Percentiles rank a stretch among this genome's conserved stretches.
These are phyloP conservation scores for Cyclopterus lumpus DNA, from an alignment of 2,797 vertebrate genomes.

Conservation along the genomic window DNA sequence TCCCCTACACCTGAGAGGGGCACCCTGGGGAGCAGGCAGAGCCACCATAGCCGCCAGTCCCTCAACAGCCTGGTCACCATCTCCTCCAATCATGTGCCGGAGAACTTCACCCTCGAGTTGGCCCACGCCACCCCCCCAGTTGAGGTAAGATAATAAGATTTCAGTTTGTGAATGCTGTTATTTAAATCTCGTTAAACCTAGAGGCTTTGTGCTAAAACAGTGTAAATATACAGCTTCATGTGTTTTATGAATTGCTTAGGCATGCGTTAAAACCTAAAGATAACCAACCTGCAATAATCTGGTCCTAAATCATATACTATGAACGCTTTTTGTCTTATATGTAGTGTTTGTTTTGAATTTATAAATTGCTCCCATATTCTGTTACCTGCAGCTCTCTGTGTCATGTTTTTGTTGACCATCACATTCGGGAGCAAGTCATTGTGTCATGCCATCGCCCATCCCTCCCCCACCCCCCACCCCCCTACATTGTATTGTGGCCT, in stretches of 20 bases:
- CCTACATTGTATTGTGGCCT: slow-evolving; percentile 72
- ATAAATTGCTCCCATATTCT: slow-evolving; percentile 50
- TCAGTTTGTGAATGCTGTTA: background rate
- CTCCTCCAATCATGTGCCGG: slow-evolving; percentile 94
- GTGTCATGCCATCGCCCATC: slow-evolving; percentile 41
- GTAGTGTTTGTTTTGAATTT: slow-evolving; percentile 58
- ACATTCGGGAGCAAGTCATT: slow-evolving; percentile 55
- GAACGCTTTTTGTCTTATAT: slow-evolving; percentile 13
- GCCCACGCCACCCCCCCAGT: slow-evolving; percentile 95
- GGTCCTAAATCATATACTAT: background rate
- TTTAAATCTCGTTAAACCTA: background rate
- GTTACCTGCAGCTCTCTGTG: slow-evolving; percentile 59
- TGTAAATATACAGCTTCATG: background rate
- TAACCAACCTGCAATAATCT: background rate
- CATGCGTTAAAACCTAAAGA: background rate
- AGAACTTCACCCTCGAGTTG: slow-evolving; percentile 94
- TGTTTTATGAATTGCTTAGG: background rate
- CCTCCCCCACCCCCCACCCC: background rate
- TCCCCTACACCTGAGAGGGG: slow-evolving; percentile 92
- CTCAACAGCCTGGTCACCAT: slow-evolving; percentile 98
- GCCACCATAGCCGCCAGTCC: slow-evolving; percentile 95
- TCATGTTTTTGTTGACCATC: slow-evolving; percentile 73
- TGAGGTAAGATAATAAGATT: slow-evolving; percentile 88
- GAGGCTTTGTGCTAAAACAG: background rate
- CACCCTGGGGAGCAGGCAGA: slow-evolving; percentile 92